Evolutionary conservation across 2,797 vertebrate genomes (phyloP), one percentile per base, ranked within the genome.

Genomic region (Myripristis jacobus): DNA sequence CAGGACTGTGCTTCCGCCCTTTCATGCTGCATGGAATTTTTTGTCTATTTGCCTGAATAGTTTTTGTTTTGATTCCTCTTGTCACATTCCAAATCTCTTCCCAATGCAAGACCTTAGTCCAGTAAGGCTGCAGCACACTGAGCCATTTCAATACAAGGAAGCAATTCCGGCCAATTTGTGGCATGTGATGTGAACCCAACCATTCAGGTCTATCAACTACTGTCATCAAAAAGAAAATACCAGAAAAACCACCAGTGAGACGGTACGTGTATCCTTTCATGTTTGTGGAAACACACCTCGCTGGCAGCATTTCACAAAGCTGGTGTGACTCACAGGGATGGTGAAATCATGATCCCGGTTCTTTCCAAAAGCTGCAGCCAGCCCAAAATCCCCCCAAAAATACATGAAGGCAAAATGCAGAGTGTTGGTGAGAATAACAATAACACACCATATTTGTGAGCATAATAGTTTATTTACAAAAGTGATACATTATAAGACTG

Each of bases 381-480:
- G 2, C 3, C 6, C 34, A 9, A 11, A 36, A 36, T 10, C 12
- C 34, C 34, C 8, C 8, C 1, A 2, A 31, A 31, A 31, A 9
- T 18, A 66, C 7, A 36, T 16, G n/a, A 1, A 24, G 16, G 19
- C 24, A 34, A 13, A 1, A 24, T 9, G 2, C 8, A 9, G 12
- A 46, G 4, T 22, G 15, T 2, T 27, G 0, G 6, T 34, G 10
- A 56, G 29, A 44, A 21, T 21, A 65, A 61, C 0, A 31, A 73
- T 4, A 18, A 22, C 0, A 0, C n/a, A 72, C 51, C 43, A 52
- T 2, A 11, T 29, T 66, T 9, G 24, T 16, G 46, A 53, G 25
- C 13, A 3, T 41, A 75, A 74, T 54, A 66, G 55, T 90, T 89
- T 89, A 92, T 91, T 87, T 81, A 87, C 80, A 90, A 86, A 88